Evolutionary conservation across 2,113 vertebrate genomes (phyloP).

Genomic region (Trichomycterus rosablanca): DNA sequence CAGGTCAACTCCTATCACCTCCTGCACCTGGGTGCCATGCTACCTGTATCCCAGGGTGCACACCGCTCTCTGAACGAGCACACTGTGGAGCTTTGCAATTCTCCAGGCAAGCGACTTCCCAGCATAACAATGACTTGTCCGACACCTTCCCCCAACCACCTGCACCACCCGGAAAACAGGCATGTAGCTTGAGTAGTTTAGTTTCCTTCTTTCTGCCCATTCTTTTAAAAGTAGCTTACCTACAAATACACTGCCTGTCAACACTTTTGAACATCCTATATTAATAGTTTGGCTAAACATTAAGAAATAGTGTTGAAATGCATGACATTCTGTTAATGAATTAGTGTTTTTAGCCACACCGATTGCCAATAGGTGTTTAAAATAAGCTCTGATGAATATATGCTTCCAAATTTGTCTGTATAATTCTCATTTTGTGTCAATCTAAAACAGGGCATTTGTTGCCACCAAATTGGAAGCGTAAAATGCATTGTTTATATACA

Average conservation of each 20-base stretch:
- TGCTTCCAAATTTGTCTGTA: too few species aligned
- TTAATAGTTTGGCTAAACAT: too few species aligned
- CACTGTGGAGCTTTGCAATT: conserved; percentile 36
- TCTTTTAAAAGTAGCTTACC: background rate
- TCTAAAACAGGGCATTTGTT: too few species aligned
- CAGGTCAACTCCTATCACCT: conserved; percentile 1
- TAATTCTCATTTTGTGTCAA: too few species aligned
- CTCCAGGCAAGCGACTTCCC: conserved; percentile 32
- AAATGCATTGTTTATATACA: too few species aligned
- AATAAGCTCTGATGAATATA: too few species aligned
- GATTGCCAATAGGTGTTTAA: too few species aligned
- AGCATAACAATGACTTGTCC: conserved; percentile 50
- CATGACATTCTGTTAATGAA: too few species aligned
- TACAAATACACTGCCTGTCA: background rate
- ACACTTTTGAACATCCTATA: background rate
- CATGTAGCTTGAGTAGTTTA: conserved; percentile 19
- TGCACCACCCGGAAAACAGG: conserved; percentile 4
- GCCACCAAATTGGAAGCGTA: too few species aligned
- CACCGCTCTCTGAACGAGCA: conserved; percentile 20
- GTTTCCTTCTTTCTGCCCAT: background rate
- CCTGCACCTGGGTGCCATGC: background rate
- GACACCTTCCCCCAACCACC: conserved; percentile 42
- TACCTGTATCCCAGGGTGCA: background rate
- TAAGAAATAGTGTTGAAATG: too few species aligned
- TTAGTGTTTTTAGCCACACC: too few species aligned